Evolutionary conservation across 64 coral and sea anemone species (phyloP).

Genomic region (Exaiptasia diaphana): DNA sequence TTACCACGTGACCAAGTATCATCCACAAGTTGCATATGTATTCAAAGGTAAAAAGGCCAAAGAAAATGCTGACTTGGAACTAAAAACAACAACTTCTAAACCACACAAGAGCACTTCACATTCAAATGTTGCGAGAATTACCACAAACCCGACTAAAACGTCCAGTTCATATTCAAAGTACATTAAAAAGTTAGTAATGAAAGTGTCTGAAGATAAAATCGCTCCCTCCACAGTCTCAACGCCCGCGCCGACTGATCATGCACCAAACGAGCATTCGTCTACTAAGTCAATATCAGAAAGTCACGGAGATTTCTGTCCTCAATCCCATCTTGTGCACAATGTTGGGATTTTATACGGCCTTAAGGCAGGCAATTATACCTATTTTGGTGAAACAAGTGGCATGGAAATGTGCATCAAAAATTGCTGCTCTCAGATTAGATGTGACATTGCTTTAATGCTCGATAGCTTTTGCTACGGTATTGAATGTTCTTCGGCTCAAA

Average conservation of each 20-base stretch:
- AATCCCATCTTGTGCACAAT: not conserved
- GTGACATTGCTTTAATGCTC: slow-evolving; percentile 67
- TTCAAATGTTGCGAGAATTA: not conserved
- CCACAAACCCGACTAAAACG: too few species aligned
- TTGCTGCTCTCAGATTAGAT: slow-evolving; percentile 12
- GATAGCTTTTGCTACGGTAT: slow-evolving; percentile 54
- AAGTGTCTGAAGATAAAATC: too few species aligned
- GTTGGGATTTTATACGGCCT: slow-evolving; percentile 14
- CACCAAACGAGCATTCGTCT: too few species aligned
- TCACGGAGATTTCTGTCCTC: not conserved
- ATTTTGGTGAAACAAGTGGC: slow-evolving; percentile 19
- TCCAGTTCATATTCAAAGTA: too few species aligned
- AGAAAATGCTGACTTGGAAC: too few species aligned
- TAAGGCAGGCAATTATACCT: slow-evolving; percentile 36
- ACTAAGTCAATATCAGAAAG: too few species aligned
- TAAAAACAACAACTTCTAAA: not conserved
- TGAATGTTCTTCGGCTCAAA: not conserved
- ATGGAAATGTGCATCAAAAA: slow-evolving; percentile 22
- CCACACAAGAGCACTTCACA: not conserved
- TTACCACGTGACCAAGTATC: slow-evolving; percentile 34
- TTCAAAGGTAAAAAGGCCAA: slow-evolving; percentile 28
- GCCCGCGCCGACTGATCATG: too few species aligned
- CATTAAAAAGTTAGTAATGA: too few species aligned
- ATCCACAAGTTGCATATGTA: slow-evolving; percentile 35
- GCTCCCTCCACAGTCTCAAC: too few species aligned